Percentiles rank a stretch among this genome's conserved stretches.
Evolutionary conservation across 2,797 vertebrate species (phyloP).

Genomic region (Microhierax caerulescens): DNA sequence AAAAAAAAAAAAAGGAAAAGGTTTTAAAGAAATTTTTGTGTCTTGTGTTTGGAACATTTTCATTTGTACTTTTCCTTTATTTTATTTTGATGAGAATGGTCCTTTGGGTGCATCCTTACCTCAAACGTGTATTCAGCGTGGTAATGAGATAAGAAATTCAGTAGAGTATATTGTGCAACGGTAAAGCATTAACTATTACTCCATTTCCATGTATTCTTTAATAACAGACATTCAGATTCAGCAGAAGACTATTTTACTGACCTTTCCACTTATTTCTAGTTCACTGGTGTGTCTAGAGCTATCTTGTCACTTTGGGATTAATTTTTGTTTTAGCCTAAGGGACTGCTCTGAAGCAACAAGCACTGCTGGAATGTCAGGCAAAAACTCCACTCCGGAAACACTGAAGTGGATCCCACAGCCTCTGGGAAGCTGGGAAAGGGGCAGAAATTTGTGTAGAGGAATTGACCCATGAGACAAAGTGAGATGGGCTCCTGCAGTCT

Average conservation of each 20-base stretch:
- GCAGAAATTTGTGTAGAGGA: slow-evolving; percentile 10
- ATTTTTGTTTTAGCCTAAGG: slow-evolving; percentile 25
- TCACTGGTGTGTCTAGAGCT: slow-evolving; percentile 40
- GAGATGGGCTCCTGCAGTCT: not conserved
- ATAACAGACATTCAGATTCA: not conserved
- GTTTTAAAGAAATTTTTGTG: not conserved
- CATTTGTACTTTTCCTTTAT: not conserved
- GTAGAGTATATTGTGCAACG: not conserved
- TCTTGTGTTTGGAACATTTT: not conserved
- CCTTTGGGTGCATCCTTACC: not conserved
- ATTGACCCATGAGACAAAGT: slow-evolving; percentile 12
- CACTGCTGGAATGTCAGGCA: not conserved
- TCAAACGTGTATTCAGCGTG: not conserved
- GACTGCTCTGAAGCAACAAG: not conserved
- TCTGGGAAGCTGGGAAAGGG: not conserved
- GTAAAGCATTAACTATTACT: not conserved
- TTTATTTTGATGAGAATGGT: not conserved
- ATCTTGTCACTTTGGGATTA: slow-evolving; percentile 46
- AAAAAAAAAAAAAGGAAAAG: not conserved
- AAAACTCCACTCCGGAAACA: not conserved
- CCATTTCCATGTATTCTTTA: not conserved
- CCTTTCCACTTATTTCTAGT: slow-evolving; percentile 50
- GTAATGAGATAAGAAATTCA: slow-evolving; percentile 10
- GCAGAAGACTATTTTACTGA: slow-evolving; percentile 23
- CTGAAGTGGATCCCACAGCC: not conserved